Evolutionary conservation across 2,797 vertebrate species (phyloP), one percentile per base, ranked within the genome.

Genomic region (Hoplostethus atlanticus): DNA sequence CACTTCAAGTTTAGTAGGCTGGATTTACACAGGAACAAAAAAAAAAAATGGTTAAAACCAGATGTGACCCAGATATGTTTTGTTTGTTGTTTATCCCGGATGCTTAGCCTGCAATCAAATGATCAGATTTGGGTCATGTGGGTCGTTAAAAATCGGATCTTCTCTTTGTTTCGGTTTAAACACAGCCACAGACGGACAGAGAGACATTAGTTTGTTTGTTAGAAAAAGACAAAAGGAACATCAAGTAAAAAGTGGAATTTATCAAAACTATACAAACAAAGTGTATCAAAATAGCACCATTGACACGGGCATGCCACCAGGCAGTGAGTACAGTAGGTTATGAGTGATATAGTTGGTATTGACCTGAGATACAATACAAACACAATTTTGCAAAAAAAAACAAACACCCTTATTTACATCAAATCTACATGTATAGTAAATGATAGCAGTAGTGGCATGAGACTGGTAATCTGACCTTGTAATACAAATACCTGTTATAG

Each of bases 281-380:
- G 71, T 48, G 64, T 48, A 42, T 69, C 71, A 64, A 67, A 67
- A 50, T 64, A 89, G 89, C 85, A 91, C 89, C 77, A 80, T 71
- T 80, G 67, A 77, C 64, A 68, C 54, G 2, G 6, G 25, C 13
- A 47, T 60, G 59, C 47, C 69, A 46, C 16, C 25, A 42, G 25
- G 48, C 62, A 69, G 71, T 60, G 44, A 63, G 31, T 67, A 73
- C 83, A 86, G 70, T 71, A 56, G 67, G 68, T 82, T 71, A 76
- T 70, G 63, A 61, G 42, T 68, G 46, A 78, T 77, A 21, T 30
- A 54, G 2, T 30, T 66, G 50, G 9, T 36, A 63, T 44, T 64
- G 54, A 88, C 88, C 79, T 85, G 80, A 91, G 86, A 83, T 79
- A 81, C 66, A 75, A 67, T 64, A 64, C 21, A 83, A 64, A 61